Conservation (phyloP, 2,888 invertebrate genomes). For the Tachystola acroxantha region DNA sequence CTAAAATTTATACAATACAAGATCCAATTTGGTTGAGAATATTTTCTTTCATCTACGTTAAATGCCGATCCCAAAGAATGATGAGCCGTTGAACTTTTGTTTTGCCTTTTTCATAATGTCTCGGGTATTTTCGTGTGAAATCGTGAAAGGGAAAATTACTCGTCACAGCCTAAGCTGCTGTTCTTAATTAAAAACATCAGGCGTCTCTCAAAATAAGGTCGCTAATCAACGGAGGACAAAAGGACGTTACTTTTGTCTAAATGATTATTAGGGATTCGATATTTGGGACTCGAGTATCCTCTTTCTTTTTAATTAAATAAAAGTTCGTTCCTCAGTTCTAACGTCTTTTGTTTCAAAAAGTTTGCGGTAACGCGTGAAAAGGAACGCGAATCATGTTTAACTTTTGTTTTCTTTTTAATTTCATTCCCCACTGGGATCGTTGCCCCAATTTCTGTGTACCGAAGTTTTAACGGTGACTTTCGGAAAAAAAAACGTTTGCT, state of each 20-base stretch:
- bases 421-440: not conserved
- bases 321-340: not conserved
- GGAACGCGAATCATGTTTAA: not conserved
- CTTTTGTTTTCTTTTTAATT: not conserved
- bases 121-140: not conserved
- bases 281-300: conserved; percentile 11
- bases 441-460: not conserved
- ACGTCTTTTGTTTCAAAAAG: not conserved
- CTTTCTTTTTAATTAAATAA: not conserved
- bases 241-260: conserved; percentile 19
- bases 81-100: conserved; percentile 1
- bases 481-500: not conserved
- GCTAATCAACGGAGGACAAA: conserved; percentile 23
- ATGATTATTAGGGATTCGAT: conserved; percentile 29
- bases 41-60: not conserved
- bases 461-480: not conserved
- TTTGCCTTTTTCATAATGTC: not conserved
- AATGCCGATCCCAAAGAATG: not conserved
- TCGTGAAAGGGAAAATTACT: conserved; percentile 1
- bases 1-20: too few species aligned
- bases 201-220: conserved; percentile 14
- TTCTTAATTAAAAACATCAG: conserved; percentile 28
- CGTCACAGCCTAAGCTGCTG: not conserved
- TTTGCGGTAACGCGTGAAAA: not conserved
- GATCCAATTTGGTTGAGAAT: too few species aligned